Evolutionary conservation across 2,797 vertebrate genomes (phyloP), one percentile per base, ranked within the genome.

Genomic region (Orientallactaga sibirica): DNA sequence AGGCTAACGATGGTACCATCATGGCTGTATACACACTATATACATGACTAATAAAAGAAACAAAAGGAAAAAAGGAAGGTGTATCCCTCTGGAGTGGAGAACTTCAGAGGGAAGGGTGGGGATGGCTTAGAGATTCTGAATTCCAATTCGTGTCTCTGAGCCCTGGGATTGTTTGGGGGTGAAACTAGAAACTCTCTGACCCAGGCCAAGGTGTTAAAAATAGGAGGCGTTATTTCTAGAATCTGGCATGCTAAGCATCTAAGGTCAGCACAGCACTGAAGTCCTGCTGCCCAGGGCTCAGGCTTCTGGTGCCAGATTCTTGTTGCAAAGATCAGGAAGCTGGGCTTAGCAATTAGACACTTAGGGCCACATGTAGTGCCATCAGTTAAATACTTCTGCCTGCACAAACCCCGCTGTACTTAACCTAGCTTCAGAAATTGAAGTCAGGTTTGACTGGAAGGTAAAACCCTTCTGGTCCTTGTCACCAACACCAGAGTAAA

Each of bases 191-290:
- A 80, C 89, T 85, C 8, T 86, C 70, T 74, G 88, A 77, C 78
- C 3, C 61, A 64, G 92, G 70, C 80, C 19, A 86, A 92, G 84
- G 94, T 43, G 91, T 97, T 96, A 96, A 95, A 97, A 96, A 95
- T 93, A 95, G 92, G 92, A 94, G 86, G 73, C 55, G 81, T 52
- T 94, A 93, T 94, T 96, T 96, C 89, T 86, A 90, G 94, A 86
- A 76, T 29, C 52, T 0, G 8, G 76, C 55, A 0, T 0, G 12
- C 76, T 0, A 37, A 52, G 88, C 64, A 29, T 29, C 78, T 83
- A 20, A 78, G 14, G 70, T 88, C 75, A 55, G 24, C 43, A 0
- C 70, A 83, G 86, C 48, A 27, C 66, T 33, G n/a, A 3, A 64
- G 84, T 87, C 15, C 16, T 55, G 1, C 15, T 1, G 76, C 33